Evolutionary conservation across 1,140 invertebrate genomes (phyloP).

Genomic region (Goniozus legneri): DNA sequence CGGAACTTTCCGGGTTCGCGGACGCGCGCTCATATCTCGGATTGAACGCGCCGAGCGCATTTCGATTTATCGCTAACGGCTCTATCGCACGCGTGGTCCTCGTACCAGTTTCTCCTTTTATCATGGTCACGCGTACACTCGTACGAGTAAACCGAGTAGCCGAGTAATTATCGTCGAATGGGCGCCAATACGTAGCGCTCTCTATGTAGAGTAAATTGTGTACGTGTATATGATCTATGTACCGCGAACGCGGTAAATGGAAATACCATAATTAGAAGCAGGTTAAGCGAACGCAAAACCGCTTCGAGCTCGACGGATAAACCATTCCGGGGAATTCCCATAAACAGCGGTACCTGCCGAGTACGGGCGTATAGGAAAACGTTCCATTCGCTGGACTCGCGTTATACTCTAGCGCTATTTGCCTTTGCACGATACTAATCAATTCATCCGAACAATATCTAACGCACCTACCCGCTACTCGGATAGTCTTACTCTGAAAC

Average conservation of each 20-base stretch:
- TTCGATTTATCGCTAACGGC: slow-evolving; percentile 46
- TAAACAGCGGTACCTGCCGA: slow-evolving; percentile 33
- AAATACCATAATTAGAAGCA: slow-evolving; percentile 28
- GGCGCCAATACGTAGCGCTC: slow-evolving; percentile 2
- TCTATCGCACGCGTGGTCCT: slow-evolving; percentile 34
- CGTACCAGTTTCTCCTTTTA: slow-evolving; percentile 31
- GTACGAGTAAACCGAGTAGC: slow-evolving; percentile 37
- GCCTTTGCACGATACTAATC: too few species aligned
- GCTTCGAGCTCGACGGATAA: slow-evolving; percentile 20
- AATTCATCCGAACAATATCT: too few species aligned
- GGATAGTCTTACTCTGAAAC: too few species aligned
- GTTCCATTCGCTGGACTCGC: slow-evolving; percentile 12
- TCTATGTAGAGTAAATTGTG: too few species aligned
- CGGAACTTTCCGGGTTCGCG: not conserved
- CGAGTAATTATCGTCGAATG: slow-evolving; percentile 42
- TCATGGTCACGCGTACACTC: slow-evolving; percentile 20
- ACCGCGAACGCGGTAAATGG: too few species aligned
- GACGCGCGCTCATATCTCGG: slow-evolving; percentile 6
- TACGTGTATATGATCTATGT: too few species aligned
- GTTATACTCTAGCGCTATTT: too few species aligned
- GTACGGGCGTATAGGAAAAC: slow-evolving; percentile 21
- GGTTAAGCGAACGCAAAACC: slow-evolving; percentile 29
- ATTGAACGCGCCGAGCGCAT: slow-evolving; percentile 24
- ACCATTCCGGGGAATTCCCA: slow-evolving; percentile 31
- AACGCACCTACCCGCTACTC: too few species aligned